Evolutionary conservation across 1,140 invertebrate genomes (phyloP), one percentile per base, ranked within the genome.

Genomic region (Diplogasteroides magnus): DNA sequence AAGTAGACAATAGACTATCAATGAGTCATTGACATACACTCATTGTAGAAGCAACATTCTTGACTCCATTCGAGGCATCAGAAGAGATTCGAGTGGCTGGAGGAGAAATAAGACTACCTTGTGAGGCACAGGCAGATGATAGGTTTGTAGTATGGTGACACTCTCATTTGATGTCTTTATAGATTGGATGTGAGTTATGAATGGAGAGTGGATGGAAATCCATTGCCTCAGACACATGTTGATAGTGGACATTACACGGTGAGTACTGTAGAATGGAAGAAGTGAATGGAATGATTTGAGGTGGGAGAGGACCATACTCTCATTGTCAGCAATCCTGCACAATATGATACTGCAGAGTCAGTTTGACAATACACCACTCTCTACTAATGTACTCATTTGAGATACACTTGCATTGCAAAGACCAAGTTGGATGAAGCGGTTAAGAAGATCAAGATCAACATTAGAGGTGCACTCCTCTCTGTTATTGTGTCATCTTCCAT

Each of bases 341-440:
- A 94, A 85, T 84, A 95, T 68, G 95, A 99, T 85, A 94, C 94
- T 15, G 94, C 93, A 13, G 88, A 88, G 63, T n/a, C n/a, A n/a
- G n/a, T n/a, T n/a, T n/a, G n/a, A n/a, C n/a, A n/a, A n/a, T n/a
- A n/a, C n/a, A n/a, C n/a, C n/a, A n/a, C n/a, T n/a, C n/a, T n/a
- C n/a, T n/a, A n/a, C n/a, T n/a, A n/a, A n/a, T n/a, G n/a, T n/a
- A n/a, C n/a, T n/a, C n/a, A n/a, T n/a, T n/a, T n/a, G n/a, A n/a
- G n/a, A n/a, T 98, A 98, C 80, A 96, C 93, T 0, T 99, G 96
- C 84, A 88, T 94, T 25, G 95, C 94, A 0, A 87, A 86, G 61
- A 98, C 96, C 0, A 88, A 90, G 2, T 85, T 97, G 37, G 96
- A 98, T 81, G 87, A 90, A 76, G 89, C 89, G 0, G 87, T 86